A percentile compares a stretch with the other conserved stretches of the same genome.
phyloP scores from a whole-genome alignment of 2,888 invertebrate species.

The Latrodectus hesperus region DNA sequence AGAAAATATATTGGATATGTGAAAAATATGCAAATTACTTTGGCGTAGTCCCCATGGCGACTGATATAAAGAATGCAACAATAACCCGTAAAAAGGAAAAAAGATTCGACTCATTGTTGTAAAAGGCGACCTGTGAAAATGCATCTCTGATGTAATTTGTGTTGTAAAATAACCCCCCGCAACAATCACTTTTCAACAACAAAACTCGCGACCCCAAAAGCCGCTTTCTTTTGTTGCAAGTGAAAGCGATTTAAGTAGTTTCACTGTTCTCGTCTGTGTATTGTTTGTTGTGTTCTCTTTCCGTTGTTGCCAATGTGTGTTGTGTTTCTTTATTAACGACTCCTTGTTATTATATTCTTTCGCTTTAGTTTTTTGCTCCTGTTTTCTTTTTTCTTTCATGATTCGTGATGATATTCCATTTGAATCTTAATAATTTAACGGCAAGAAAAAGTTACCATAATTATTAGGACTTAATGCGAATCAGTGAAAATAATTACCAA shows the following conservation, averaged over 20 bases:
- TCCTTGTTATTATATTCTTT: not conserved
- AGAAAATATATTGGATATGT: too few relatives aligned
- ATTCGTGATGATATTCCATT: not conserved
- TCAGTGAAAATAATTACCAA: not conserved
- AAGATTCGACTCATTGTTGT: not conserved
- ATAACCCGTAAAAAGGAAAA: not conserved
- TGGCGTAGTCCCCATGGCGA: too few relatives aligned
- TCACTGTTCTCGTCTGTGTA: not conserved
- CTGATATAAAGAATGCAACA: too few relatives aligned
- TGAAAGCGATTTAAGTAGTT: not conserved
- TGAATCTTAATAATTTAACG: not conserved
- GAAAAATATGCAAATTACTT: too few relatives aligned
- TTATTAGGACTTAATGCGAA: not conserved
- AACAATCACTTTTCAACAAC: conserved; percentile 2
- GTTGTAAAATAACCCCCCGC: not conserved
- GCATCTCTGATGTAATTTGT: not conserved
- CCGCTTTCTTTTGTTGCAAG: not conserved
- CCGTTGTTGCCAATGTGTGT: not conserved
- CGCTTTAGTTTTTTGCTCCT: not conserved
- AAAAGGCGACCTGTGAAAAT: not conserved
- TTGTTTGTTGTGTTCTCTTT: not conserved
- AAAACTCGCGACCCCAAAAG: conserved; percentile 2
- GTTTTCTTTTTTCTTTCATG: not conserved
- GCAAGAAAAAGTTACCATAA: not conserved
- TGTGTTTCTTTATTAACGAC: not conserved